Evolutionary conservation across 2,113 vertebrate species (phyloP).

Genomic region (Lanius collurio): DNA sequence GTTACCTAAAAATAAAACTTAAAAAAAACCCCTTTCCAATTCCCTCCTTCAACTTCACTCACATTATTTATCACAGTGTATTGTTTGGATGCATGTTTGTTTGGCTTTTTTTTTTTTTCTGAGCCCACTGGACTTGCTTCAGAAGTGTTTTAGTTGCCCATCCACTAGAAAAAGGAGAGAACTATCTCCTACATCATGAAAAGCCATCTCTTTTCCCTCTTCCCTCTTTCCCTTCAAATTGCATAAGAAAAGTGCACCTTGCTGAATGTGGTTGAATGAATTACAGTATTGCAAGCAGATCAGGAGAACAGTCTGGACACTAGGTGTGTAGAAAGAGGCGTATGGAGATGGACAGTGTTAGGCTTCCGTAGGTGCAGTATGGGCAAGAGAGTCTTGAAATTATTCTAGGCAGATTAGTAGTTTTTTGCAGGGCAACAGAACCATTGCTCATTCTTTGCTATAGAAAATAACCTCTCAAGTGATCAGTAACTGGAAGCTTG

Average conservation of each 20-base stretch:
- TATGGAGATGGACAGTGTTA: neutral
- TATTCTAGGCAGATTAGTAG: conserved; percentile 15
- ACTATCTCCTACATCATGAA: neutral
- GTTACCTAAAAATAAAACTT: neutral
- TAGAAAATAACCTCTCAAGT: neutral
- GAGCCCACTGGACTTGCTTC: neutral
- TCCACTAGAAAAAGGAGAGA: neutral
- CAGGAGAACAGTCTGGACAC: neutral
- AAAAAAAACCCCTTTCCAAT: neutral
- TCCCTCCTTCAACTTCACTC: neutral
- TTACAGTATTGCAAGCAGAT: conserved; percentile 13
- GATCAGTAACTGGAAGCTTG: neutral
- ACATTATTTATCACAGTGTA: neutral
- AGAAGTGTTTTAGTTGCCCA: conserved; percentile 22
- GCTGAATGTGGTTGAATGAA: neutral
- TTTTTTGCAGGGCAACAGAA: neutral
- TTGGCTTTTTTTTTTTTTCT: neutral
- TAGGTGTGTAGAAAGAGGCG: neutral
- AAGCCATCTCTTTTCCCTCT: neutral
- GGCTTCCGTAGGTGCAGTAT: neutral
- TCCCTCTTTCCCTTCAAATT: conserved; percentile 13
- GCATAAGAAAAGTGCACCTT: conserved; percentile 6
- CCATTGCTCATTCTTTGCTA: neutral
- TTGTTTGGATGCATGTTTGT: neutral
- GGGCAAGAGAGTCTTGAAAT: neutral